Percentiles rank a stretch among this genome's conserved stretches.
These are phyloP conservation scores for Helobdella robusta DNA, from an alignment of 2,888 invertebrate species.

Conservation along the genomic window DNA sequence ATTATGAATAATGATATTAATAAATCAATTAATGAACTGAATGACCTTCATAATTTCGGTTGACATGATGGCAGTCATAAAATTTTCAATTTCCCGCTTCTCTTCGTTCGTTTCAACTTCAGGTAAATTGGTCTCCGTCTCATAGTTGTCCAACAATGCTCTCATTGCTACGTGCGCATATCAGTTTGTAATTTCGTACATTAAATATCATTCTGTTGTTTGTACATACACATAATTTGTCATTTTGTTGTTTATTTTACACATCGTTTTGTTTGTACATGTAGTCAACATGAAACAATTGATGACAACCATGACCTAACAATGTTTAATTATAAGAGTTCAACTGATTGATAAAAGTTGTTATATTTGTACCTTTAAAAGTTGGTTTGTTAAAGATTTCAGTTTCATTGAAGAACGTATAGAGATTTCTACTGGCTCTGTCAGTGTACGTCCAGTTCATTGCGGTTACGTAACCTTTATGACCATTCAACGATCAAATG, in stretches of 20 bases:
- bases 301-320: no score
- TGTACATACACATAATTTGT: no score
- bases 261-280: no score
- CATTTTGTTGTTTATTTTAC: no score
- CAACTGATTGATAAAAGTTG: no score
- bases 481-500: no score
- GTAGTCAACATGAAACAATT: no score
- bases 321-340: no score
- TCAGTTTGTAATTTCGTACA: no score
- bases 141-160: constrained; percentile 47
- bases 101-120: constrained; percentile 46
- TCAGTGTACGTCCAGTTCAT: constrained; percentile 38
- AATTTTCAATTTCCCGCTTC: constrained; percentile 42
- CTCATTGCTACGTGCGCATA: constrained; percentile 41
- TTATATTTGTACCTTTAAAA: constrained; percentile 47
- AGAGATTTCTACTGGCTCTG: constrained; percentile 40
- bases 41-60: constrained; percentile 45
- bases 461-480: constrained; percentile 44
- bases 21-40: no score
- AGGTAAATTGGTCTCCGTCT: constrained; percentile 40
- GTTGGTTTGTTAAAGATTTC: constrained; percentile 43
- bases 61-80: constrained; percentile 44
- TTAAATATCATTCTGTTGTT: no score
- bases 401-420: constrained; percentile 44
- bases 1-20: no score